Evolutionary conservation across 2,797 vertebrate species (phyloP).

Genomic region (Poecilia gillii): DNA sequence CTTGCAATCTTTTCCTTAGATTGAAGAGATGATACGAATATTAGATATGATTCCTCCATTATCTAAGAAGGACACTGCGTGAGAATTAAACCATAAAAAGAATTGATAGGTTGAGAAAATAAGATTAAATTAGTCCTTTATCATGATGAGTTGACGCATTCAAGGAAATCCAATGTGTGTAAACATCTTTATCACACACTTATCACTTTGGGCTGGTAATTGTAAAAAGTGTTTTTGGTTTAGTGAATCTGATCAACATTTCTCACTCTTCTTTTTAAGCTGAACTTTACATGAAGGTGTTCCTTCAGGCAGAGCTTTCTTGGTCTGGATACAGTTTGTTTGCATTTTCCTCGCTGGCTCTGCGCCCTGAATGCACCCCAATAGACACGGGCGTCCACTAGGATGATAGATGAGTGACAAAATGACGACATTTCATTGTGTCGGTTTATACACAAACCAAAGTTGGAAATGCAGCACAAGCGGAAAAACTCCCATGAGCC

Average conservation of each 20-base stretch:
- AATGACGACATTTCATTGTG: not conserved
- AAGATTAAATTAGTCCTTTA: not conserved
- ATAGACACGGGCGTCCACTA: not conserved
- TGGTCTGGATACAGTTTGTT: not conserved
- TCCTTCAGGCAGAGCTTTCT: not conserved
- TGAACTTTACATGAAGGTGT: not conserved
- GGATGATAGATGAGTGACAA: too few relatives aligned
- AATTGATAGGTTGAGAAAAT: not conserved
- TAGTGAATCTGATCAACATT: not conserved
- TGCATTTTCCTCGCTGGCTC: not conserved
- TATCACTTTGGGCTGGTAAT: not conserved
- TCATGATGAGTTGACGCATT: not conserved
- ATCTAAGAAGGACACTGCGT: not conserved
- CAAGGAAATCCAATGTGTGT: not conserved
- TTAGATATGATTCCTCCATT: not conserved
- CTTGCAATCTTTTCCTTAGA: not conserved
- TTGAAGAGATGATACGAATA: not conserved
- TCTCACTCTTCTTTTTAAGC: not conserved
- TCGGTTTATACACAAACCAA: not conserved
- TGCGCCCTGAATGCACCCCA: not conserved
- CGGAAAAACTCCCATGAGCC: not conserved
- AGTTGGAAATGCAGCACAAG: not conserved
- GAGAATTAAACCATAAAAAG: not conserved
- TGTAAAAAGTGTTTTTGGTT: not conserved
- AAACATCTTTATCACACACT: not conserved